Evolutionary conservation across 2,888 invertebrate genomes (phyloP).

Genomic region (Eilema sororculum): DNA sequence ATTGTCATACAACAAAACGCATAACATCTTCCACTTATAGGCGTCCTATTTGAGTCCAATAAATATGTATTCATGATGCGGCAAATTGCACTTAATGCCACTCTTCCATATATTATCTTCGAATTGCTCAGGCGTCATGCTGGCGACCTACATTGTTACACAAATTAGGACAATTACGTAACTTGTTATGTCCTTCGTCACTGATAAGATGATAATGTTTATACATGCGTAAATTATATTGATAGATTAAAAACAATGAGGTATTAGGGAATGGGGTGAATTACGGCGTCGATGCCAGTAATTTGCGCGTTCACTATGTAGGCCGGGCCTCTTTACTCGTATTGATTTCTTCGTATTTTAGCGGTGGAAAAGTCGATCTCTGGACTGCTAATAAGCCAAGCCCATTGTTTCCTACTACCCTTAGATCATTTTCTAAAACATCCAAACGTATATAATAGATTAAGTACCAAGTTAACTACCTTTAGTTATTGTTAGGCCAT

Average conservation of each 20-base stretch:
- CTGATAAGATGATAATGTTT: slow-evolving; percentile 50
- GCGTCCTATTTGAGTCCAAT: slow-evolving; percentile 24
- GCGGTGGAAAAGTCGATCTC: slow-evolving; percentile 20
- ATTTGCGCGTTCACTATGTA: slow-evolving; percentile 36
- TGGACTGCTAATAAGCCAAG: not conserved
- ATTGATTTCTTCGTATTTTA: slow-evolving; percentile 25
- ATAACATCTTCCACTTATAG: not conserved
- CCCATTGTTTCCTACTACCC: not conserved
- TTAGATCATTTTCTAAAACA: not conserved
- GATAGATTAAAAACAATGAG: slow-evolving; percentile 27
- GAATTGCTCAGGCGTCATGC: slow-evolving; percentile 51
- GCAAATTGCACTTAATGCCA: slow-evolving; percentile 41
- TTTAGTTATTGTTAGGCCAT: not conserved
- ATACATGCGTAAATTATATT: slow-evolving; percentile 37
- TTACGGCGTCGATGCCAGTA: slow-evolving; percentile 29
- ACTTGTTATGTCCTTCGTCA: slow-evolving; percentile 65
- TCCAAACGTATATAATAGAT: not conserved
- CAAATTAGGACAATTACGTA: slow-evolving; percentile 68
- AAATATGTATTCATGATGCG: slow-evolving; percentile 40
- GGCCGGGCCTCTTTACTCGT: slow-evolving; percentile 30
- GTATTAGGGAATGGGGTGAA: slow-evolving; percentile 36
- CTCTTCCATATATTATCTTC: slow-evolving; percentile 42
- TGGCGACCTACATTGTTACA: slow-evolving; percentile 65
- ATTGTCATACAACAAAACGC: slow-evolving; percentile 13
- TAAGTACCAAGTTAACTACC: not conserved